Conservation (phyloP, 2,113 vertebrate genomes). For the Chitala chitala region DNA sequence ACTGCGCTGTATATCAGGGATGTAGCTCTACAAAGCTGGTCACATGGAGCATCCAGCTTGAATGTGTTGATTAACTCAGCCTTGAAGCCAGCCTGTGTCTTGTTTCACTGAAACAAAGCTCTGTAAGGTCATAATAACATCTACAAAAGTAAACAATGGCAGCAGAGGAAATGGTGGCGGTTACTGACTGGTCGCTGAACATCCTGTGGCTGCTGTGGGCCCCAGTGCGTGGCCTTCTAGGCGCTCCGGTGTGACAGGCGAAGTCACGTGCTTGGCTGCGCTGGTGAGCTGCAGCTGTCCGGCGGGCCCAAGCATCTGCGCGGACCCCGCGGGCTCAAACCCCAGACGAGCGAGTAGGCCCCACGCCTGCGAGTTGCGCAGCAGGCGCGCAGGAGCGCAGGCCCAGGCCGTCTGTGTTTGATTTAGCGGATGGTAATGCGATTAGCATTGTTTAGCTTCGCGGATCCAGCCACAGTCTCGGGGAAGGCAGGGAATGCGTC, state of each 20-base stretch:
- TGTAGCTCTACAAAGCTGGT: slow-evolving; percentile 28
- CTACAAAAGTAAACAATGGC: background rate
- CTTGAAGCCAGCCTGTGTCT: background rate
- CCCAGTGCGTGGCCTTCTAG: background rate
- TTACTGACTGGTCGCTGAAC: background rate
- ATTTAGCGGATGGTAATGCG: slow-evolving; percentile 51
- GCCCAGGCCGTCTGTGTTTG: slow-evolving; percentile 48
- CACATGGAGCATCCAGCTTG: too few species aligned
- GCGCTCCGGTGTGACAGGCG: background rate
- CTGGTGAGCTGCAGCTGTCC: background rate
- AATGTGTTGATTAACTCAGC: background rate
- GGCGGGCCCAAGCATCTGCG: background rate
- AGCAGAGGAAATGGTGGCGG: background rate
- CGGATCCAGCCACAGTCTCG: slow-evolving; percentile 44
- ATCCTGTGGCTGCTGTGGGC: too few species aligned
- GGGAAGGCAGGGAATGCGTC: slow-evolving; percentile 38
- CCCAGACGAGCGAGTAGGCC: background rate
- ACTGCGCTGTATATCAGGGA: slow-evolving; percentile 32
- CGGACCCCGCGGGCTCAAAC: background rate
- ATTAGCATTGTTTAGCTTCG: slow-evolving; percentile 56
- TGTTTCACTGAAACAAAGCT: background rate
- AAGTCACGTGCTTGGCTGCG: background rate
- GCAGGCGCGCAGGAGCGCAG: slow-evolving; percentile 5
- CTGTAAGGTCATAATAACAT: background rate
- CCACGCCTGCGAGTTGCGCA: background rate